Base-by-base conservation (phyloP, 2,113 vertebrate species). In the Perca flavescens region DNA sequence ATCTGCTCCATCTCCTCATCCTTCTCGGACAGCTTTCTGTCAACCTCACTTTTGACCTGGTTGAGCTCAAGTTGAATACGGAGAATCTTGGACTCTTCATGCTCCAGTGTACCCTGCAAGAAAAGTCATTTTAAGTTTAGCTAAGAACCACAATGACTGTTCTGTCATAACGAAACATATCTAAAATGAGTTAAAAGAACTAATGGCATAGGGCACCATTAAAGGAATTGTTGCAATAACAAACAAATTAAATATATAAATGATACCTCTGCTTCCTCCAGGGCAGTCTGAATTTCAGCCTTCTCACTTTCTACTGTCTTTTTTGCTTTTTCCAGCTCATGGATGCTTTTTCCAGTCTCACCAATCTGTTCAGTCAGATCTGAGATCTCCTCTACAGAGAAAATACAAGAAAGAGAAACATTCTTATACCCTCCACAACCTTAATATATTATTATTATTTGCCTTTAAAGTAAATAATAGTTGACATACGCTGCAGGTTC, bases 1-100 rank as follows among this genome's bases (percentile, higher is more conserved):
- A 97, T 88, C 89, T 97, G 96, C 74, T 94, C 95, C 0, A 97
- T 95, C 92, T 98, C 97, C 40, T 98, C 96, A 11, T 97, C 96
- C 83, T 98, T 97, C 90, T 98, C 97, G 0, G 95, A 90, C 1
- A 96, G 83, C 88, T 97, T 97, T 56, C 96, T 95, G 46, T 96
- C 96, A 5, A 97, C 90, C 84, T 97, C 97, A 74, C 96, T 84
- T 78, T 97, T 98, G 31, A 97, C 84, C 67, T 97, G 96, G 14
- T 95, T 96, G 74, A 97, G 70, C 88, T 98, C 97, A 22, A 95
- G 94, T 83, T 96, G 97, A n/a, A 90, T 25, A 66, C 93, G 91
- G 0, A 95, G 91, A 80, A 95, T 93, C 91, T 95, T 95, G 47
- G 93, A 85, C 49, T 95, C 94, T 46, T 95, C 94, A 31, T 95